Evolutionary conservation across 2,113 vertebrate genomes (phyloP).

Genomic region (Serilophus lunatus): DNA sequence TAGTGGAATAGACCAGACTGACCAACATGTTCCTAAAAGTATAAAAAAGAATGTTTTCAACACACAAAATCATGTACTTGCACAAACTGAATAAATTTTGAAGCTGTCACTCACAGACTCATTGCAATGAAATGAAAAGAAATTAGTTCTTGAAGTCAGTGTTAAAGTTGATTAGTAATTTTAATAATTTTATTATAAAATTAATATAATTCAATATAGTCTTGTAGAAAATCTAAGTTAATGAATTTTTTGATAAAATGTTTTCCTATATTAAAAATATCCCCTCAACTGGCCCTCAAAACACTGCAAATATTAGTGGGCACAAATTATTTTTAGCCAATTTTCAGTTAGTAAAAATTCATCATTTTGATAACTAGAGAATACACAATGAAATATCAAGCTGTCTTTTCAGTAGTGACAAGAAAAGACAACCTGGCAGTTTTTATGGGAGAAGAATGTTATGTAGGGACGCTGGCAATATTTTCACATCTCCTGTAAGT

Average conservation of each 20-base stretch:
- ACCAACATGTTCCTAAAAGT: no score
- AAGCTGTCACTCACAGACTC: no score
- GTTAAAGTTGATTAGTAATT: no score
- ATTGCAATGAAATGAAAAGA: no score
- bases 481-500: not conserved
- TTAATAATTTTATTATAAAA: no score
- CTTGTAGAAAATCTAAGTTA: not conserved
- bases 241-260: not conserved
- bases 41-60: no score
- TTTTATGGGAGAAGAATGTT: not conserved
- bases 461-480: rapidly evolving
- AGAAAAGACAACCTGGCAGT: not conserved
- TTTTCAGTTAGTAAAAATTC: not conserved
- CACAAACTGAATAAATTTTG: no score
- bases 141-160: no score
- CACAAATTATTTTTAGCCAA: not conserved
- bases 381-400: not conserved
- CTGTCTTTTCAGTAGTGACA: not conserved
- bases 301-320: not conserved
- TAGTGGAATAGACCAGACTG: no score
- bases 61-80: no score
- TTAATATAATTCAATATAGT: no score
- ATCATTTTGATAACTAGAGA: not conserved
- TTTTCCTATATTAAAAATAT: not conserved
- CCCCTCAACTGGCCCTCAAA: not conserved